These are phyloP conservation scores for Rhabdomys dilectus DNA, from an alignment of 2,113 vertebrate genomes.

Conservation along the genomic window DNA sequence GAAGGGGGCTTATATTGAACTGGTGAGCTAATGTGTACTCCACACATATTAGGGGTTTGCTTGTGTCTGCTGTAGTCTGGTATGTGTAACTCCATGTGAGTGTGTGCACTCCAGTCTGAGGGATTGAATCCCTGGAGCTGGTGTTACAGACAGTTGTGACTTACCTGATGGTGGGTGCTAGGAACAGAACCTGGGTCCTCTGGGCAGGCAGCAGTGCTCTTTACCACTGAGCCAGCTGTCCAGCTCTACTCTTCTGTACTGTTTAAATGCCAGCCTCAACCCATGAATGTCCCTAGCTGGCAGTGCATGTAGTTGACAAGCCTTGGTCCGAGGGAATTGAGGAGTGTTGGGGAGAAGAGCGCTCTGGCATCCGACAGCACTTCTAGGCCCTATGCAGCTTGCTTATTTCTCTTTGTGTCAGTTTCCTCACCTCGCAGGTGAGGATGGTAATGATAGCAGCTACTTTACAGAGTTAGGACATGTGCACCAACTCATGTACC, in stretches of 20 bases:
- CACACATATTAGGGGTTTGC: not conserved
- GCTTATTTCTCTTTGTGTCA: not conserved
- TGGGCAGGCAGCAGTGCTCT: not conserved
- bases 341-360: not conserved
- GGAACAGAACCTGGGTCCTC: not conserved
- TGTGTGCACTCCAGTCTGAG: not conserved
- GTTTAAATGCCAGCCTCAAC: not conserved
- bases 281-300: fast-evolving
- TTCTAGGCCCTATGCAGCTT: not conserved
- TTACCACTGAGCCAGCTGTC: not conserved
- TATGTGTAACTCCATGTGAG: too few relatives aligned
- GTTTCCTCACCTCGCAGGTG: not conserved
- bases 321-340: fast-evolving
- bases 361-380: fast-evolving
- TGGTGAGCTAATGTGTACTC: fast-evolving
- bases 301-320: too few relatives aligned
- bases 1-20: not conserved
- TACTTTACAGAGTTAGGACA: not conserved
- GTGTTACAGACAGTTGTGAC: not conserved
- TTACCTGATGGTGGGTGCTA: not conserved
- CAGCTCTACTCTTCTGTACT: not conserved
- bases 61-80: too few relatives aligned
- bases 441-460: not conserved
- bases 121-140: too few relatives aligned
- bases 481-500: too few relatives aligned